These are phyloP conservation scores for Ptychoptera contaminata DNA, from an alignment of 2,888 invertebrate genomes.

Conservation along the genomic window DNA sequence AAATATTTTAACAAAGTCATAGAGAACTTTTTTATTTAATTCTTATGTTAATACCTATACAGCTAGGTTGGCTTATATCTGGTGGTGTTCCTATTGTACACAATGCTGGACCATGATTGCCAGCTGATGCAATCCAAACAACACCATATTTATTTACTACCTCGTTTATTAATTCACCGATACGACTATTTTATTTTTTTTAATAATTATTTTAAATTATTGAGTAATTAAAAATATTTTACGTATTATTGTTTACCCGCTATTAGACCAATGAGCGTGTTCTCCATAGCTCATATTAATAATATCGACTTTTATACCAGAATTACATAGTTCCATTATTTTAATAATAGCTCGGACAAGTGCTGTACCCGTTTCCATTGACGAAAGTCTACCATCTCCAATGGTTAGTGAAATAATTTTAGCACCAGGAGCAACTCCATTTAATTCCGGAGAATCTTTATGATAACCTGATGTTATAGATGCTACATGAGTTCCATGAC, in stretches of 20 bases:
- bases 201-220: too few species aligned
- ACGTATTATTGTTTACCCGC: slow-evolving; percentile 56
- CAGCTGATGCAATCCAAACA: slow-evolving; percentile 86
- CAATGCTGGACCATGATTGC: slow-evolving; percentile 61
- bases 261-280: slow-evolving; percentile 78
- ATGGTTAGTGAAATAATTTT: slow-evolving; percentile 85
- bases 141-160: slow-evolving; percentile 84
- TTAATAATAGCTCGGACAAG: slow-evolving; percentile 81
- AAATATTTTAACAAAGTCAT: neutral
- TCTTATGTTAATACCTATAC: slow-evolving; percentile 46
- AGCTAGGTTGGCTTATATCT: slow-evolving; percentile 63
- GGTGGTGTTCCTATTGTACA: slow-evolving; percentile 84
- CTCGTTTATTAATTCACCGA: slow-evolving; percentile 71
- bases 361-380: slow-evolving; percentile 96
- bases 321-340: slow-evolving; percentile 55
- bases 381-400: slow-evolving; percentile 79
- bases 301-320: slow-evolving; percentile 53
- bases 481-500: slow-evolving; percentile 96
- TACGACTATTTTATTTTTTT: slow-evolving; percentile 41
- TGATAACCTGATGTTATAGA: slow-evolving; percentile 87
- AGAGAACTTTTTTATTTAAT: neutral
- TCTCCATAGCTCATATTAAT: slow-evolving; percentile 99
- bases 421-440: slow-evolving; percentile 94
- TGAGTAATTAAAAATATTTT: too few species aligned
- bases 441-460: slow-evolving; percentile 65